These are phyloP conservation scores for Hydrozoanthus tunicans DNA, from an alignment of 64 coral and sea anemone species.

Conservation along the genomic window DNA sequence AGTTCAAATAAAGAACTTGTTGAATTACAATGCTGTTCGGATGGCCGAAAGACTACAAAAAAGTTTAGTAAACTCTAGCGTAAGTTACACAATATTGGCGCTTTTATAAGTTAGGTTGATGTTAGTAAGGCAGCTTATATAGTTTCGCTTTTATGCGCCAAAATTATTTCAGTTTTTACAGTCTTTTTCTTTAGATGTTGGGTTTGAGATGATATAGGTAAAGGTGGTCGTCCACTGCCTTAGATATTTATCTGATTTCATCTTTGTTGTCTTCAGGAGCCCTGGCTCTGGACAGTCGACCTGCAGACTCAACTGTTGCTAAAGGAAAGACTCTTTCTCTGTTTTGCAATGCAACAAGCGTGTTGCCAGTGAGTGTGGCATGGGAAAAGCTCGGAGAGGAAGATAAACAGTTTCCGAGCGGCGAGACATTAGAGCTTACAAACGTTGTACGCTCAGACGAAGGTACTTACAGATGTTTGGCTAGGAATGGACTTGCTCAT, in stretches of 20 bases:
- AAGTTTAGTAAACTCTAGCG: too few relatives aligned
- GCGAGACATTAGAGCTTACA: background rate
- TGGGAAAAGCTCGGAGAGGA: conserved; percentile 8
- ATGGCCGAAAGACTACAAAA: too few relatives aligned
- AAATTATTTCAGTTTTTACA: too few relatives aligned
- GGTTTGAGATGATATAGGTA: background rate
- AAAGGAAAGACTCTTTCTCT: background rate
- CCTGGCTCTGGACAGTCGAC: conserved; percentile 13
- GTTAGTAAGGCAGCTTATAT: too few relatives aligned
- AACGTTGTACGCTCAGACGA: background rate
- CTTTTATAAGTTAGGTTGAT: too few relatives aligned
- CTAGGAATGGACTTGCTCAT: conserved; percentile 23
- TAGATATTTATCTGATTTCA: background rate
- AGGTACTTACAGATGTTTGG: conserved; percentile 27
- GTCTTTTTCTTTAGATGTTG: too few relatives aligned
- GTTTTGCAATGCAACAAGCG: conserved; percentile 45
- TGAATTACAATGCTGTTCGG: too few relatives aligned
- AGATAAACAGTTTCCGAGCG: background rate
- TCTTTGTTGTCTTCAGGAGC: background rate
- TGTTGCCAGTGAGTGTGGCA: background rate
- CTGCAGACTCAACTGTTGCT: background rate
- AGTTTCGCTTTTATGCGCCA: too few relatives aligned
- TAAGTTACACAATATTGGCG: too few relatives aligned
- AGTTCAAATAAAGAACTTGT: too few relatives aligned
- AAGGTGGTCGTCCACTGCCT: background rate